Evolutionary conservation across 2,113 vertebrate species (phyloP), one percentile per base, ranked within the genome.

Genomic region (Rynchops niger): DNA sequence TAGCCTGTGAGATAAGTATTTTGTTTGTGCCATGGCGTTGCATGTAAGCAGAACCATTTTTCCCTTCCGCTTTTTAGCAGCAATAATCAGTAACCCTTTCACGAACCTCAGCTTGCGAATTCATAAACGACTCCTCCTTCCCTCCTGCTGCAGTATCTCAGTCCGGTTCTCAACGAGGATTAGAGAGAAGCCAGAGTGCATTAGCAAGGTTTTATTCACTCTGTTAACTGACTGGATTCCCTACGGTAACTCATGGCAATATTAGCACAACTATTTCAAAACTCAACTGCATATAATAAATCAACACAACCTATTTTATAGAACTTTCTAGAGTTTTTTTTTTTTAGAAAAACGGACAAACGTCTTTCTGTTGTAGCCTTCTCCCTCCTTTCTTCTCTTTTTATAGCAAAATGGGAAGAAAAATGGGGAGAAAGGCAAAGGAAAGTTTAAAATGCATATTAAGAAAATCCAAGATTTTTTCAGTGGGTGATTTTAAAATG

Each of bases 381-480:
- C 85, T 23, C 69, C 50, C 58, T 76, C 85, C 49, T 77, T 82
- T 58, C 62, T 66, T 77, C 34, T 42, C 52, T 79, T 93, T 95
- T 72, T 53, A 38, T 5, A 42, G 66, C 40, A 71, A 86, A 92
- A 95, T 14, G 38, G 36, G 67, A 70, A 80, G 74, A 62, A 80
- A 92, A 78, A 40, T 15, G 17, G 25, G 49, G 71, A 72, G 66
- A 76, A 89, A 82, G 73, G 61, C 58, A 92, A 76, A 63, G 56
- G 58, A 34, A 93, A 76, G 53, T 62, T 91, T 76, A 84, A 94
- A 90, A 89, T 4, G 25, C 40, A 4, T 90, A 72, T 61, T 66
- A 91, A 81, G 69, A 81, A 74, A 81, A 83, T 42, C 58, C 77
- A 59, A 69, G 63, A 81, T 78, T 81, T 95, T 95, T 95, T 59